phyloP scores from a whole-genome alignment of 53 echinoderm and acorn worm genomes.

The Stichopus horrens region DNA sequence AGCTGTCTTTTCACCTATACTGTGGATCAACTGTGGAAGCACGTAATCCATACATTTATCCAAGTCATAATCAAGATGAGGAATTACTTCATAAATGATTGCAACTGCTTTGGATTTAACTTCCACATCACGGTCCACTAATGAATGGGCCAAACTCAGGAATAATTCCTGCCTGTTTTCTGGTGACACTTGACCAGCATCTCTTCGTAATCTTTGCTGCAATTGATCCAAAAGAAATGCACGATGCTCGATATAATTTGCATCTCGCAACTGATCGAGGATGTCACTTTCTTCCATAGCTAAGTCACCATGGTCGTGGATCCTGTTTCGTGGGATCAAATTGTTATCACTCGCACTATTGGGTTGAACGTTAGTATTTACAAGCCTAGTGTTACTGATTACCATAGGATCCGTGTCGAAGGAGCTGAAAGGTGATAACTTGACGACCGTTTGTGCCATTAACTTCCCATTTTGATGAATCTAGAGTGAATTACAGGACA shows the following conservation, averaged over 20 bases:
- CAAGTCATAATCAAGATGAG: conserved; percentile 79
- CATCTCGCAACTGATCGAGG: conserved; percentile 83
- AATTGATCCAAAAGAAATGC: conserved; percentile 84
- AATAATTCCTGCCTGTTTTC: conserved; percentile 77
- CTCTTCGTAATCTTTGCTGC: conserved; percentile 65
- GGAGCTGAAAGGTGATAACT: conserved; percentile 89
- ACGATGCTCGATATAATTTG: conserved; percentile 70
- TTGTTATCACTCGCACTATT: conserved; percentile 14
- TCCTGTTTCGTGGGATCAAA: conserved; percentile 25
- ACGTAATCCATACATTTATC: conserved; percentile 87
- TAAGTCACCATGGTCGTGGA: conserved; percentile 50
- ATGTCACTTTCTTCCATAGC: conserved; percentile 97
- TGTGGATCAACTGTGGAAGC: conserved; percentile 77
- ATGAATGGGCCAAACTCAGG: conserved; percentile 67
- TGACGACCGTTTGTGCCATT: conserved; percentile 99
- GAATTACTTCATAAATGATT: conserved; percentile 84
- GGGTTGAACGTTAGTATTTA: conserved; percentile 23
- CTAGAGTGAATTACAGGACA: background rate
- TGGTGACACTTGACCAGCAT: conserved; percentile 87
- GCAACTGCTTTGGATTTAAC: conserved; percentile 80
- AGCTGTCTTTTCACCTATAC: conserved; percentile 77
- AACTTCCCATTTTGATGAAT: conserved; percentile 37
- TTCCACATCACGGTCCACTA: conserved; percentile 77
- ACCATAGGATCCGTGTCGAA: conserved; percentile 12
- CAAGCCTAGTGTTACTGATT: conserved; percentile 26